Base-by-base conservation (phyloP, 2,797 vertebrate species). In the Poecilia velifera region DNA sequence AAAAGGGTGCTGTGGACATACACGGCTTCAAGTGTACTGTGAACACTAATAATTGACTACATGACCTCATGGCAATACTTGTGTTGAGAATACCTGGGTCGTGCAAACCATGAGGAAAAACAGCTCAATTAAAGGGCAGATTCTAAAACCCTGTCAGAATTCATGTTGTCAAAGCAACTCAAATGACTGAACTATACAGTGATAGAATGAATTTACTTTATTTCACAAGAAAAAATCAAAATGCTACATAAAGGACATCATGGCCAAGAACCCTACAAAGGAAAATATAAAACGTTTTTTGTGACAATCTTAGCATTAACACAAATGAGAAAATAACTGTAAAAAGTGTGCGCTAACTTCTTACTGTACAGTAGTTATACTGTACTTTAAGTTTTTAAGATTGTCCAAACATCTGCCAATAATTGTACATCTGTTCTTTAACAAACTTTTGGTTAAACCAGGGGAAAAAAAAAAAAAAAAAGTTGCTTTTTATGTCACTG, bases 401-500 rank as follows among this genome's bases (percentile, higher is more conserved):
- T 34, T 18, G 7, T 47, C 45, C 28, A 51, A 81, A 66, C n/a
- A 22, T 81, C 64, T 68, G 18, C 47, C 39, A 25, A 49, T 22
- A 20, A 36, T 28, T 72, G 39, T 46, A 53, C 73, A 76, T 46
- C 25, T 71, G 55, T 75, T 22, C 13, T 55, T 55, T 7, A 64
- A 39, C 9, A 25, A 68, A 41, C 18, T 22, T 76, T n/a, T 76
- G 70, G 51, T 88, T 34, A 82, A 57, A 76, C 46, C 76, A 73
- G 83, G 59, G 49, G 59, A 43, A 16, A 80, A 72, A 80, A 68
- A 53, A 16, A 43, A 16, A 80, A 72, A 80, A 68, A 53, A 16
- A 10, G 49, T 78, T 64, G 76, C n/a, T 39, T 75, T 34, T 77
- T 88, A 81, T 89, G 86, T 89, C 87, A 83, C 28, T 39, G 45